Conservation (phyloP, 1,140 invertebrate genomes). For the Battus philenor region DNA sequence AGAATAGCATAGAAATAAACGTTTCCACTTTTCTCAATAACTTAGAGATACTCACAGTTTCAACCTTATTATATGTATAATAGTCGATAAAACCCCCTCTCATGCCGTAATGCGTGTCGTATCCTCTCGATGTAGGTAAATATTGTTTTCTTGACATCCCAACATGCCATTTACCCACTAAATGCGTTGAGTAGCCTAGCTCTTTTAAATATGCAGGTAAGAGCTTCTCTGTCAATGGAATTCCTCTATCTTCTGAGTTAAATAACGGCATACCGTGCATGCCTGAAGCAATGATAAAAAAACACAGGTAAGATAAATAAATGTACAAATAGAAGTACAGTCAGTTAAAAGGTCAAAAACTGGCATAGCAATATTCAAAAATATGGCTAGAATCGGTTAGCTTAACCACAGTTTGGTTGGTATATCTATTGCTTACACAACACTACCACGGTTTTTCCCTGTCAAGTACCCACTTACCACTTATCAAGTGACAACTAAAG, state of each 20-base stretch:
- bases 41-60: constrained; percentile 49
- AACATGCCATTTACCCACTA: constrained; percentile 94
- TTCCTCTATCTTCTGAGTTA: constrained; percentile 83
- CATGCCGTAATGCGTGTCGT: constrained; percentile 90
- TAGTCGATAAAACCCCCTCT: constrained; percentile 90
- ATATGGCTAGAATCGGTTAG: too few species aligned
- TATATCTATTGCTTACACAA: too few species aligned
- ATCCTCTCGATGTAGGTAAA: constrained; percentile 87
- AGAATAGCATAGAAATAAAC: too few species aligned
- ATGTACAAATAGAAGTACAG: constrained; percentile 5
- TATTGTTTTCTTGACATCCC: constrained; percentile 83
- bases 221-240: constrained; percentile 82
- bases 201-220: constrained; percentile 85
- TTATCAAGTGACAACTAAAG: too few species aligned
- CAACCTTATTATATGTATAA: constrained; percentile 80
- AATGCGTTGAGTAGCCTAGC: constrained; percentile 87
- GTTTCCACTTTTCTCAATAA: too few species aligned
- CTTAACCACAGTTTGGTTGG: too few species aligned
- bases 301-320: constrained; percentile 6
- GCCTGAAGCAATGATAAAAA: too few species aligned
- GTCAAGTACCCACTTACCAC: too few species aligned
- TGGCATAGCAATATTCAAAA: background rate
- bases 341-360: background rate
- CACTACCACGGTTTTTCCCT: too few species aligned
- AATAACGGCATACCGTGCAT: constrained; percentile 87